Evolutionary conservation across 2,113 vertebrate species (phyloP).

Genomic region (Sylvietta virens): DNA sequence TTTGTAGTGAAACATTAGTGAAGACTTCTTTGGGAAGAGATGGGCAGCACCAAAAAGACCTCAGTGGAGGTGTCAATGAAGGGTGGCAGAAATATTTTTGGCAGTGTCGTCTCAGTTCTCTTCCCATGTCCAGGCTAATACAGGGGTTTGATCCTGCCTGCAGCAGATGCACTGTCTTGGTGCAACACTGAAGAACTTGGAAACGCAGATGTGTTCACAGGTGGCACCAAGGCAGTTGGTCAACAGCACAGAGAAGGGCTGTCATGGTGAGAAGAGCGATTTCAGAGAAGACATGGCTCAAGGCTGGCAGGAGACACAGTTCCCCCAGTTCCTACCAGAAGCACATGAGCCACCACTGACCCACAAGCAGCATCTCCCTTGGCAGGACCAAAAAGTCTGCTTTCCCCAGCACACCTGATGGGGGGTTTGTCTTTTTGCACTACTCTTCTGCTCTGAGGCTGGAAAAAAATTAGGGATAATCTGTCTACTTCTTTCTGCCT

Average conservation of each 20-base stretch:
- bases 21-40: neutral
- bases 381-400: neutral
- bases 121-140: neutral
- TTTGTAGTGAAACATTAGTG: neutral
- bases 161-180: neutral
- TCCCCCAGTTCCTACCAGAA: neutral
- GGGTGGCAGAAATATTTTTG: neutral
- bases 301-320: neutral
- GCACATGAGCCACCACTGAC: accelerated
- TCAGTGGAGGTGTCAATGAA: neutral
- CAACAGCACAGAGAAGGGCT: neutral
- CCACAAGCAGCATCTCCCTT: neutral
- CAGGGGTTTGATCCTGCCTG: neutral
- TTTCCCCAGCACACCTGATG: neutral
- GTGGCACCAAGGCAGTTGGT: neutral
- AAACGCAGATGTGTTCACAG: neutral
- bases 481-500: neutral
- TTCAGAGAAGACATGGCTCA: neutral
- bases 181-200: neutral
- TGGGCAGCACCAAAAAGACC: neutral
- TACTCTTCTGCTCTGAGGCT: neutral
- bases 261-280: neutral
- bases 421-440: neutral
- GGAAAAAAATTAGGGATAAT: neutral
- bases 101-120: neutral